phyloP scores from a whole-genome alignment of 1,140 invertebrate species.

The Helicoverpa armigera region DNA sequence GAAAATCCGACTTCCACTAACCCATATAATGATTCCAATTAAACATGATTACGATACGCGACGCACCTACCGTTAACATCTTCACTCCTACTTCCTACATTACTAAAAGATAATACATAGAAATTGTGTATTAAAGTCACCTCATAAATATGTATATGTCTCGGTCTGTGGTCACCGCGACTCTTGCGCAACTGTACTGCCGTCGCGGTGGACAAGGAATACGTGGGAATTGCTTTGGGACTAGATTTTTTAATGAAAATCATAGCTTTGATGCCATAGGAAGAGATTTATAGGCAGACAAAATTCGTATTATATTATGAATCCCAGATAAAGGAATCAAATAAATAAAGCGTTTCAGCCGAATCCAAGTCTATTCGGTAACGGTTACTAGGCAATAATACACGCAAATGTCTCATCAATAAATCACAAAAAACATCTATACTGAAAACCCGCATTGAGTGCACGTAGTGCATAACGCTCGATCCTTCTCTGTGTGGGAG shows the following conservation, averaged over 20 bases:
- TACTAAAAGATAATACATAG: conserved; percentile 84
- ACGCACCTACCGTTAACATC: conserved; percentile 76
- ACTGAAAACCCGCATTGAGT: too few relatives aligned
- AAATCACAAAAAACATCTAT: too few relatives aligned
- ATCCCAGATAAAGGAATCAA: too few relatives aligned
- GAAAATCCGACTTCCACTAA: neutral
- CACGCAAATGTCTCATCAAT: too few relatives aligned
- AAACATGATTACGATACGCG: conserved; percentile 70
- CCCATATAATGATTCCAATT: conserved; percentile 26
- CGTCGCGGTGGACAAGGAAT: conserved; percentile 58
- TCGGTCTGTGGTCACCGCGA: conserved; percentile 83
- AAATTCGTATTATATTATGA: too few relatives aligned
- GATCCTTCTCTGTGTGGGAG: too few relatives aligned
- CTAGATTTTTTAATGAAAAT: conserved; percentile 17
- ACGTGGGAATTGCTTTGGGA: neutral
- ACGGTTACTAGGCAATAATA: too few relatives aligned
- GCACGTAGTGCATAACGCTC: too few relatives aligned
- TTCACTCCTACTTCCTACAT: conserved; percentile 81
- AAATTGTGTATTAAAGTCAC: conserved; percentile 85
- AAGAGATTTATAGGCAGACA: too few relatives aligned
- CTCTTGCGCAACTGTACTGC: conserved; percentile 78
- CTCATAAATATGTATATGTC: conserved; percentile 86
- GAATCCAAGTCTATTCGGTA: too few relatives aligned
- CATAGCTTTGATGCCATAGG: too few relatives aligned
- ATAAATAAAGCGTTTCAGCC: too few relatives aligned